Conservation (phyloP, 2,113 vertebrate genomes). For the Puffinus mauretanicus region DNA sequence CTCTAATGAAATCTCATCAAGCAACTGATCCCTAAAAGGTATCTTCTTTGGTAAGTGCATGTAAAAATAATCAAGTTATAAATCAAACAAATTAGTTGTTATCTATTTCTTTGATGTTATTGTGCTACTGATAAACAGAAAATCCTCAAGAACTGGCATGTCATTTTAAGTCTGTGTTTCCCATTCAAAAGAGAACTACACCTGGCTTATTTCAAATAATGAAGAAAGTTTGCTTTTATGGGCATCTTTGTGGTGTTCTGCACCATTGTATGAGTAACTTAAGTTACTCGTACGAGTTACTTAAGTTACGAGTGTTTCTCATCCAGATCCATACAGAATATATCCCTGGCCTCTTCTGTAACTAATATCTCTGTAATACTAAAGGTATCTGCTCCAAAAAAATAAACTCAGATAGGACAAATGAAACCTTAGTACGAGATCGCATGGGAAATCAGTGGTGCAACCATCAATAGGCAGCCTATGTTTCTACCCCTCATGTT, state of each 20-base stretch:
- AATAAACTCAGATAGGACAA: not conserved
- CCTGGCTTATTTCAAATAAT: not conserved
- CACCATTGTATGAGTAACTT: not conserved
- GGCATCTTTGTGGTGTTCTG: not conserved
- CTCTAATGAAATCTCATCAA: not conserved
- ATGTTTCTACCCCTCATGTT: accelerated
- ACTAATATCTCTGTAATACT: not conserved
- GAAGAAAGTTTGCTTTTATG: not conserved
- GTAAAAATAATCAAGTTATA: slow-evolving; percentile 10
- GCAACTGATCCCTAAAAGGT: not conserved
- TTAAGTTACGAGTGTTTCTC: not conserved
- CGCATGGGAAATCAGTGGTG: not conserved
- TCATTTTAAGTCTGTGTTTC: not conserved
- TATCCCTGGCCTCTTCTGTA: not conserved
- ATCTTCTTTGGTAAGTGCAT: not conserved
- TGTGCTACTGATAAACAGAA: not conserved
- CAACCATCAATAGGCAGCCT: not conserved
- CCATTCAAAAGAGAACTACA: not conserved
- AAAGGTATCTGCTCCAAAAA: not conserved
- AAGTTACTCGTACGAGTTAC: accelerated
- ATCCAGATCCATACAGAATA: not conserved
- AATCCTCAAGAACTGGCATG: not conserved
- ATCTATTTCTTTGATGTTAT: not conserved
- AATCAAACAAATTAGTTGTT: not conserved
- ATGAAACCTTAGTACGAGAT: not conserved